Conservation (phyloP, 2,888 invertebrate genomes). For the Drosophila quinaria region DNA sequence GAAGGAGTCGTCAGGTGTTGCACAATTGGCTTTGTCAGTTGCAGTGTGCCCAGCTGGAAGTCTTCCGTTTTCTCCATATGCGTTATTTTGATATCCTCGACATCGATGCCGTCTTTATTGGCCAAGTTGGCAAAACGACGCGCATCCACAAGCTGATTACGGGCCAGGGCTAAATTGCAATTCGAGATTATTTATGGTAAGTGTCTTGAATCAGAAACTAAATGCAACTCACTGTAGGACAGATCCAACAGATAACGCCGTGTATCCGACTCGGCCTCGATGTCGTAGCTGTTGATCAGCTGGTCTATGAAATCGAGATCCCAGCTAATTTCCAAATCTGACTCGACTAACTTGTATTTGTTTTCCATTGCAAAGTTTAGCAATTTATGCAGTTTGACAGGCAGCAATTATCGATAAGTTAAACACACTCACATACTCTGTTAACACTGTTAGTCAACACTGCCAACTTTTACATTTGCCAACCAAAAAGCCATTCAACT, state of each 20-base stretch:
- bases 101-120: slow-evolving; percentile 26
- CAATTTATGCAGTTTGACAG: slow-evolving; percentile 4
- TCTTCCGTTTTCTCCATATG: slow-evolving; percentile 28
- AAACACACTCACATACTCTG: background rate
- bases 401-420: slow-evolving; percentile 32
- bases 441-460: slow-evolving; percentile 28
- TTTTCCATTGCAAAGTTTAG: background rate
- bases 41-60: background rate
- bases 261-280: background rate
- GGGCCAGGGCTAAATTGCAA: slow-evolving; percentile 20
- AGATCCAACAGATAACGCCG: slow-evolving; percentile 28
- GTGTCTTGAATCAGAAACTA: background rate
- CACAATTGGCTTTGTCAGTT: slow-evolving; percentile 19
- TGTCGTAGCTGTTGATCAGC: background rate
- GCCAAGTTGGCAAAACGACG: slow-evolving; percentile 35
- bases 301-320: slow-evolving; percentile 28
- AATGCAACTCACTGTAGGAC: slow-evolving; percentile 28
- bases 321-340: background rate
- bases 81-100: slow-evolving; percentile 25
- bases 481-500: slow-evolving; percentile 23
- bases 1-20: slow-evolving; percentile 25
- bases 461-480: slow-evolving; percentile 30
- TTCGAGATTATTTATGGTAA: background rate
- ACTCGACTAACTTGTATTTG: slow-evolving; percentile 8
- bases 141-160: slow-evolving; percentile 29